These are phyloP conservation scores for Sogatella furcifera DNA, from an alignment of 1,140 invertebrate genomes.

Conservation along the genomic window DNA sequence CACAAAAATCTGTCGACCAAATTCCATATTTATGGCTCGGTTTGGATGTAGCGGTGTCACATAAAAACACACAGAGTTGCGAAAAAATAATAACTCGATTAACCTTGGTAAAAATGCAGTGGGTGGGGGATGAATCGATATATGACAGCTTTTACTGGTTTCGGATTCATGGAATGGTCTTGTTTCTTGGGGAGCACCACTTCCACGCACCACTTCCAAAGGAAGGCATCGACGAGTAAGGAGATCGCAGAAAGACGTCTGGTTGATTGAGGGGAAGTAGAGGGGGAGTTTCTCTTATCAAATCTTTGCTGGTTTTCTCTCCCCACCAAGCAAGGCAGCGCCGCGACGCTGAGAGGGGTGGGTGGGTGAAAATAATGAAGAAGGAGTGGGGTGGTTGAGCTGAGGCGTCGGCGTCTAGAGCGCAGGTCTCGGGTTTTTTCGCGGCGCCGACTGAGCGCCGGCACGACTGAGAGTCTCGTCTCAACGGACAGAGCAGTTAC, in stretches of 20 bases:
- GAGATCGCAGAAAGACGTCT: not conserved
- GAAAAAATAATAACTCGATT: constrained; percentile 11
- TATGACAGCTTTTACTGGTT: no score
- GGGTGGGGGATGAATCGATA: not conserved
- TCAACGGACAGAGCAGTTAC: not conserved
- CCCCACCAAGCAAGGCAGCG: constrained; percentile 5
- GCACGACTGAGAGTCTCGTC: no score
- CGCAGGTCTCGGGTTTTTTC: constrained; percentile 11
- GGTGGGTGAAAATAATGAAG: constrained; percentile 11
- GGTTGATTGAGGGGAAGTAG: not conserved
- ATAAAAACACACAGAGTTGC: constrained; percentile 2
- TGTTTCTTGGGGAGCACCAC: no score
- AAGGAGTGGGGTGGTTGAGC: constrained; percentile 1
- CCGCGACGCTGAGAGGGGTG: constrained; percentile 2
- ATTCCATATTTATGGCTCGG: constrained; percentile 9
- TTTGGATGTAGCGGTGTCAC: not conserved
- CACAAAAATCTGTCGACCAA: not conserved
- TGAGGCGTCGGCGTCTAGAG: constrained; percentile 1
- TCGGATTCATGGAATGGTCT: no score
- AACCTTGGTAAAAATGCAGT: constrained; percentile 13
- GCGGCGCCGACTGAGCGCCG: not conserved
- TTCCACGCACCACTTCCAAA: not conserved
- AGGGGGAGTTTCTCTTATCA: constrained; percentile 6
- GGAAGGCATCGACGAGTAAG: not conserved
- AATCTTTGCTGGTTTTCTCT: constrained; percentile 11